Evolutionary conservation across 2,113 vertebrate genomes (phyloP), one percentile per base, ranked within the genome.

Genomic region (Tringa solitaria): DNA sequence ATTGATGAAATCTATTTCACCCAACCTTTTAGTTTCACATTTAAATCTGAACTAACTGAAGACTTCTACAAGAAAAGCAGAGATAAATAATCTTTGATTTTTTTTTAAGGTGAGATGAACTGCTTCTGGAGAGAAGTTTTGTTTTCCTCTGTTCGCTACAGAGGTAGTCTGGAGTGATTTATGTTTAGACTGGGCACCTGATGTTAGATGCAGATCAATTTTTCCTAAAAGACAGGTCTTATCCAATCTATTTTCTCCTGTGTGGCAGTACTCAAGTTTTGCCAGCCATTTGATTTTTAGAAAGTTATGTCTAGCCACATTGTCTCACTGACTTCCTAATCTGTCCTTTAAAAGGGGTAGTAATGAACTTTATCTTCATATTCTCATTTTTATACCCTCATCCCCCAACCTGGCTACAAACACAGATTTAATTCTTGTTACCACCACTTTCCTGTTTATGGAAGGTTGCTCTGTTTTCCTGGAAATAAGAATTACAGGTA

Each of bases 271-370:
- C 35, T 81, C 22, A 59, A 37, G 22, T 37, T 12, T 86, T 86
- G 17, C 11, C 43, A 92, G 86, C 7, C 33, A 33, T 80, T 23
- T 83, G 63, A 33, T 59, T 50, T 68, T 76, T 73, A 73, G 51
- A 84, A 92, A 83, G 51, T 43, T 92, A 63, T 27, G 24, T 59
- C 60, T 81, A 64, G 69, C 68, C 76, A 51, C 50, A 50, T 7
- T 18, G 51, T 93, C 91, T 95, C 73, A 88, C 28, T 41, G 76
- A 77, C 90, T 95, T 95, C 83, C 94, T 74, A 80, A 84, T 76
- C 43, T 27, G 19, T 70, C 16, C 43, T 93, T 89, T 90, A 63
- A 84, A 90, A 89, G 2, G 11, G 13, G 7, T 46, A 83, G 12
- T 57, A 92, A 88, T 65, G 41, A 80, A 57, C 41, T 83, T 87